A percentile compares a stretch with the other conserved stretches of the same genome.
Conservation (phyloP, 1,140 invertebrate genomes). For the Drosophila nigrodunni region DNA sequence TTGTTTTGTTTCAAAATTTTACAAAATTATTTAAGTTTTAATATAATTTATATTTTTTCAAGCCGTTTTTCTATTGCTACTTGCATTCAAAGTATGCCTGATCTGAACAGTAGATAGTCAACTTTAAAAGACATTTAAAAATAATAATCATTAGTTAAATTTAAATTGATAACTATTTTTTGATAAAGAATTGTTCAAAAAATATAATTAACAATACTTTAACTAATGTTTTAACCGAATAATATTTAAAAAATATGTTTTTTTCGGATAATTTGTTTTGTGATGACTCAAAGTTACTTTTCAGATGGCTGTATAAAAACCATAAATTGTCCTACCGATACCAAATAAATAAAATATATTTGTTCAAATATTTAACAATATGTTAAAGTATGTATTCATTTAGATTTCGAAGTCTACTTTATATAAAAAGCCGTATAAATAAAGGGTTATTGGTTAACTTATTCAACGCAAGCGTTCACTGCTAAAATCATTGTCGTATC, state of each 20-base stretch:
- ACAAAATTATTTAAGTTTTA: neutral
- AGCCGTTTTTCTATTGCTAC: neutral
- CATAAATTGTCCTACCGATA: neutral
- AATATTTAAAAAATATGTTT: constrained; percentile 3
- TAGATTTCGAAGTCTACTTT: neutral
- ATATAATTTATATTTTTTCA: neutral
- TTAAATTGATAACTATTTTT: neutral
- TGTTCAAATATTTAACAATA: constrained; percentile 4
- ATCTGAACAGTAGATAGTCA: neutral
- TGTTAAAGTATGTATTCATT: neutral
- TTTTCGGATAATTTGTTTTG: neutral
- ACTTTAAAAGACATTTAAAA: neutral
- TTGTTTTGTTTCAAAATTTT: neutral
- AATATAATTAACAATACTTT: neutral
- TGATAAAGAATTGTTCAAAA: neutral
- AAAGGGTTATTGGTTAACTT: neutral
- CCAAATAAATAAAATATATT: neutral
- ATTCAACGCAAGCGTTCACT: neutral
- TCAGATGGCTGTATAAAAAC: neutral
- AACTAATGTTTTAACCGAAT: neutral
- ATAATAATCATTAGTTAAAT: neutral
- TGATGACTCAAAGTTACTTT: neutral
- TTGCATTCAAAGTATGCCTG: neutral
- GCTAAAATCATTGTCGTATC: neutral
- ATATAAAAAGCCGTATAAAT: neutral